These are phyloP conservation scores for Sarcophaga rosellei DNA, from an alignment of 2,888 invertebrate species.

Conservation along the genomic window DNA sequence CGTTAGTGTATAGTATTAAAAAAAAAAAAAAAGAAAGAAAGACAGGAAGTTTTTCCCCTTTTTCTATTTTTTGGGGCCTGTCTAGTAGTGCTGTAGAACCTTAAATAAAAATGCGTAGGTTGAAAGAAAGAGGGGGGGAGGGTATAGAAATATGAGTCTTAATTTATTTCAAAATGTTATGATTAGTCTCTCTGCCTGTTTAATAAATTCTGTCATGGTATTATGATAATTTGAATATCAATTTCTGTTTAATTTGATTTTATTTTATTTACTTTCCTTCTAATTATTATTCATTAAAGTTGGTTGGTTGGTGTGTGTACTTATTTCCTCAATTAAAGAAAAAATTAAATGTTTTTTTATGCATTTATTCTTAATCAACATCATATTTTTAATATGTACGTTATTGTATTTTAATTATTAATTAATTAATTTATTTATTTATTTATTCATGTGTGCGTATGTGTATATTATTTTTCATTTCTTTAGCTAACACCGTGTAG, in stretches of 20 bases:
- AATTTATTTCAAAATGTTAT: slow-evolving; percentile 13
- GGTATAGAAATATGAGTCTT: not conserved
- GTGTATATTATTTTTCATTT: too few relatives aligned
- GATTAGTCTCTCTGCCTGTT: not conserved
- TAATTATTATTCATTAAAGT: not conserved
- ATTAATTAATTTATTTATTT: slow-evolving; percentile 45
- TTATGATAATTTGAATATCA: too few relatives aligned
- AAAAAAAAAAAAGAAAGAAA: slow-evolving; percentile 23
- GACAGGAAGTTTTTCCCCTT: too few relatives aligned
- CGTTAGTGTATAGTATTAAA: not conserved
- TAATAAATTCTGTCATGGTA: too few relatives aligned
- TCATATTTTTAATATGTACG: too few relatives aligned
- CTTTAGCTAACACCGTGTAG: not conserved
- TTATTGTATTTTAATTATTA: slow-evolving; percentile 8
- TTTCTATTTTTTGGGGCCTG: too few relatives aligned
- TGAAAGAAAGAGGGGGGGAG: too few relatives aligned
- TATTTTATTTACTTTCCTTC: not conserved
- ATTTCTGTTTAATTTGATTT: too few relatives aligned
- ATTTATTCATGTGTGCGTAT: not conserved
- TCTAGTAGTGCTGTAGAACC: too few relatives aligned
- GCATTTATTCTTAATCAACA: slow-evolving; percentile 26
- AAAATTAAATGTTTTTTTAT: not conserved
- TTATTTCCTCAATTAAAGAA: slow-evolving; percentile 53
- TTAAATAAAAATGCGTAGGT: too few relatives aligned
- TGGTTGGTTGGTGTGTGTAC: slow-evolving; percentile 9